These are phyloP conservation scores for Syngnathus floridae DNA, from an alignment of 2,113 vertebrate genomes.

Conservation along the genomic window DNA sequence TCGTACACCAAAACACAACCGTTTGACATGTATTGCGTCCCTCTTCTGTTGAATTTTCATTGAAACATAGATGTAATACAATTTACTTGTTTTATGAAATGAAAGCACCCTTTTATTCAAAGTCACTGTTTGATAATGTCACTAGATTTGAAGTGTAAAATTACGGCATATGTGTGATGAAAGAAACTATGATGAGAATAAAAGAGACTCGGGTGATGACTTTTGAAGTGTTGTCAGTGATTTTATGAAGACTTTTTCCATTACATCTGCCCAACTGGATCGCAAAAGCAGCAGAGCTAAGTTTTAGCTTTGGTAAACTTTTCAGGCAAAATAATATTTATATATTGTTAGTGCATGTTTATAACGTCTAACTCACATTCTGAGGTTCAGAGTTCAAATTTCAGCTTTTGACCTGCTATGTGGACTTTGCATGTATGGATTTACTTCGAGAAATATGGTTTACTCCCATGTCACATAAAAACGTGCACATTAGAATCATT, in stretches of 20 bases:
- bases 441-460: no score
- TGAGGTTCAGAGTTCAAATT: not conserved
- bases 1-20: constrained; percentile 3
- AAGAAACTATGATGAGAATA: constrained; percentile 55
- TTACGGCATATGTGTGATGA: constrained; percentile 51
- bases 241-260: not conserved
- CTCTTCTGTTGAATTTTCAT: constrained; percentile 35
- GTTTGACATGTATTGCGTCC: constrained; percentile 16
- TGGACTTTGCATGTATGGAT: no score
- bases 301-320: no score
- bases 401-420: not conserved
- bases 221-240: constrained; percentile 14
- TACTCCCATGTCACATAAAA: no score
- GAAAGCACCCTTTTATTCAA: constrained; percentile 43
- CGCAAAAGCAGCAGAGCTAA: no score
- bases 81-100: constrained; percentile 33
- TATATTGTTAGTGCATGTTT: no score
- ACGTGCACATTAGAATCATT: no score
- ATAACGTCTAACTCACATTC: not conserved
- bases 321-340: no score
- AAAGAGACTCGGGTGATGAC: constrained; percentile 48
- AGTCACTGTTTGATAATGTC: constrained; percentile 67
- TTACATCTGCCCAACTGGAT: not conserved
- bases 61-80: constrained; percentile 24
- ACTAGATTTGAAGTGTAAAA: constrained; percentile 55